Evolutionary conservation across 2,113 vertebrate species (phyloP), one percentile per base, ranked within the genome.

Genomic region (Epinephelus cyanopodus): DNA sequence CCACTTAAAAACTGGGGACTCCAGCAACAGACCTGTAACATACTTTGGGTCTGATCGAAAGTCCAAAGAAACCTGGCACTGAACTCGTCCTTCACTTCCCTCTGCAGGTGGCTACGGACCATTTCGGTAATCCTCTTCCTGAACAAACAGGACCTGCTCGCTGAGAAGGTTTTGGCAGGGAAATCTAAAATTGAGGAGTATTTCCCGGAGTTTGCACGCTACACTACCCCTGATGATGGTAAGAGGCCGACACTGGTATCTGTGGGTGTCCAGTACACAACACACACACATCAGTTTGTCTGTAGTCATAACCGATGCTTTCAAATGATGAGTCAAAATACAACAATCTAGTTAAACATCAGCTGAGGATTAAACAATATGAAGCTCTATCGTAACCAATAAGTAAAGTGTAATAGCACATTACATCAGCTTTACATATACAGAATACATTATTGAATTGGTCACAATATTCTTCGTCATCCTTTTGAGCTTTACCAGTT

Each of bases 141-240:
- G 93, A 99, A 99, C 95, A 99, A 99, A 94, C 98, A 99, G 95
- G 98, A 99, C 88, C 96, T 99, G 91, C 96, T 99, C 27, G 98
- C 98, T 84, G 98, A 99, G 93, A 99, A 99, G 84, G 98, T 99
- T 95, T 95, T 98, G 90, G 98, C 97, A 92, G 98, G 97, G 66
- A 99, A 99, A 94, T 99, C 98, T 13, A 99, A 99, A 95, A 99
- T 99, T 70, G 98, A 99, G 95, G 98, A 99, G 87, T 99, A 99
- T 95, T 99, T 99, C 95, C 97, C 97, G 48, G 98, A 99, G 91
- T 99, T 99, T 91, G 96, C 97, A 91, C 98, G 98, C 91, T 99
- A 99, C 95, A 99, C 97, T 88, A 99, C 98, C 92, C 98, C 98
- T 88, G 98, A 99, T 92, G 98, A 99, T 91, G 98, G 98, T 99